Base-by-base conservation (phyloP, 35 echinoderm and acorn worm species). In the Apostichopus japonicus region DNA sequence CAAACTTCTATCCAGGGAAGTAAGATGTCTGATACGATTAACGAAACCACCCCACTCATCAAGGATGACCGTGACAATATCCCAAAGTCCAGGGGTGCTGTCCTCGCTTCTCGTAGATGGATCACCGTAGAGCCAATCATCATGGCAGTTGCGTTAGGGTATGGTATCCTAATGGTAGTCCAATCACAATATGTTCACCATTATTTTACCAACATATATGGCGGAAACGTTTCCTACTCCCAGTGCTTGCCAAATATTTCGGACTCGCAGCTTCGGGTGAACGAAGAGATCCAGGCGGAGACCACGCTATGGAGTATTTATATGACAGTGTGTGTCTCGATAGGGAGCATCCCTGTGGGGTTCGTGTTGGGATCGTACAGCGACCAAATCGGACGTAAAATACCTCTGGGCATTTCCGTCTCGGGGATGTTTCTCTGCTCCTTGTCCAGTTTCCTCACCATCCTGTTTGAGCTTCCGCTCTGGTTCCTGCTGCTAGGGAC, bases 91-190 rank as follows among this genome's bases (percentile, higher is more conserved):
- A 54, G 33, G 17, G 79, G 79, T n/a, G 79, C 79, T 8, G 14
- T 83, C 6, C 8, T 54, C 55, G 79, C 79, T 5, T 83, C 79
- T 11, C 21, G 55, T 53, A 53, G 93, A 88, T 90, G 93, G 86
- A 90, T 94, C 33, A 94, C 93, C 1, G 77, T 94, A 23, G 93
- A 94, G 63, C 93, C 93, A 22, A 61, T 94, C 23, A 65, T 94
- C 6, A 79, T 90, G 15, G 52, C 73, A 8, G 73, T 55, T 8
- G 22, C 87, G 53, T 44, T 94, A 44, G 93, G 71, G 0, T 94
- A 94, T 72, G 93, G 93, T 21, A 94, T 87, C 11, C 53, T 94
- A 17, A 56, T 56, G 24, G 87, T 87, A 3, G 76, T 77, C 54
- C 53, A 77, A 23, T 59, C 93, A n/a, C 84, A 94, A 23, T 94